A percentile compares a stretch with the other conserved stretches of the same genome.
phyloP scores from a whole-genome alignment of 2,113 vertebrate species.

The Megaceryle maxima region DNA sequence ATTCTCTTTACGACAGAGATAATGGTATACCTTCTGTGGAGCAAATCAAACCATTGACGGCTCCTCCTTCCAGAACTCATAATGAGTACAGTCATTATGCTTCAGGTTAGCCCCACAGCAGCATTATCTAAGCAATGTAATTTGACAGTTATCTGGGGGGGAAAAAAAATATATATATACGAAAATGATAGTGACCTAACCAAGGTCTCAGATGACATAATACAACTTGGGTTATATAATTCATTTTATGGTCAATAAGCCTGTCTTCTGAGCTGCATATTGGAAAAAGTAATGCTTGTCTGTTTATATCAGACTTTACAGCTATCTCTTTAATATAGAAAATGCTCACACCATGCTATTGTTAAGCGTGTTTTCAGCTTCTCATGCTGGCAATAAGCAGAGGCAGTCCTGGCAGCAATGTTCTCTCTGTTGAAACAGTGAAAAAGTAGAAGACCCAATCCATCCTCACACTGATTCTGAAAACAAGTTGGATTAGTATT shows the following conservation, averaged over 20 bases:
- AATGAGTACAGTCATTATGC: background rate
- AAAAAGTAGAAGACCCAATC: conserved; percentile 8
- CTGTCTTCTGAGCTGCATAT: conserved; percentile 18
- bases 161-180: background rate
- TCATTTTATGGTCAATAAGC: conserved; percentile 42
- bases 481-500: background rate
- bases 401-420: background rate
- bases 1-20: background rate
- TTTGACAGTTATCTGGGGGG: background rate
- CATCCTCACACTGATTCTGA: background rate
- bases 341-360: background rate
- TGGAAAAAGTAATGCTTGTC: conserved; percentile 52
- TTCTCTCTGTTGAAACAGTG: background rate
- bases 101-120: background rate
- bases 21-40: background rate
- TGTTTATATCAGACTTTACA: conserved; percentile 59
- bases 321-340: conserved; percentile 51
- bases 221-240: conserved; percentile 22
- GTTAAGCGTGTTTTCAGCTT: conserved; percentile 20
- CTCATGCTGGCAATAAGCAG: background rate
- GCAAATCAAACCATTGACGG: conserved; percentile 4
- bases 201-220: conserved; percentile 11
- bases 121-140: background rate
- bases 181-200: background rate
- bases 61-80: background rate